Base-by-base conservation (phyloP, 2,888 invertebrate genomes). In the Ceraclea dissimilis region DNA sequence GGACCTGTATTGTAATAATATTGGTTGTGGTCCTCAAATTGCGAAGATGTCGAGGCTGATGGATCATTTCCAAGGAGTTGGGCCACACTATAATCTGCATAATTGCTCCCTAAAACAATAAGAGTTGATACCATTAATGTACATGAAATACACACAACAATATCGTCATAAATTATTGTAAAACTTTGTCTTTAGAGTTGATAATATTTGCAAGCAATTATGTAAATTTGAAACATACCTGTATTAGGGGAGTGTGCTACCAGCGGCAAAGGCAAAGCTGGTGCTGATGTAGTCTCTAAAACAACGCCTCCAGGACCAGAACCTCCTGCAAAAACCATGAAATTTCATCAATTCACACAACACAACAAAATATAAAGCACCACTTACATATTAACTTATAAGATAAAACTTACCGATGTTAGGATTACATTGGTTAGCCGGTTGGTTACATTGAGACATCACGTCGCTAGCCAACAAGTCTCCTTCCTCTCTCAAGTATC, bases 61-160 rank as follows among this genome's bases (percentile, higher is more conserved):
- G 44, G 21, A 16, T 59, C 59, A 16, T 59, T 54, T 6, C 53
- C 49, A 21, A 57, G 19, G n/a, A 59, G 54, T 18, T 51, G 52
- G 2, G 54, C 52, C 19, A 57, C 50, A 16, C 54, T n/a, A 34
- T 57, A 59, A 11, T 59, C 56, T 16, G 44, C 48, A 20, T 53
- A 44, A 22, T 46, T 50, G 39, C 47, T 44, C 17, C 49, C 57
- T 47, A 46, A 26, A 26, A 39, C 13, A 39, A 39, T 5, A 39
- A n/a, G n/a, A n/a, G n/a, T n/a, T n/a, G n/a, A n/a, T n/a, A n/a
- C n/a, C n/a, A n/a, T n/a, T n/a, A n/a, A 39, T 39, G 10, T 26
- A 49, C 44, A 55, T 43, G 4, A 10, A 33, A 33, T 33, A n/a
- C 33, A 33, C 33, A 10, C 11, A 33, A 33, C 33, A 33, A 10